Percentiles rank a stretch among this genome's conserved stretches.
Conservation (phyloP, 2,113 vertebrate genomes). For the Microcebus lehilahytsara region DNA sequence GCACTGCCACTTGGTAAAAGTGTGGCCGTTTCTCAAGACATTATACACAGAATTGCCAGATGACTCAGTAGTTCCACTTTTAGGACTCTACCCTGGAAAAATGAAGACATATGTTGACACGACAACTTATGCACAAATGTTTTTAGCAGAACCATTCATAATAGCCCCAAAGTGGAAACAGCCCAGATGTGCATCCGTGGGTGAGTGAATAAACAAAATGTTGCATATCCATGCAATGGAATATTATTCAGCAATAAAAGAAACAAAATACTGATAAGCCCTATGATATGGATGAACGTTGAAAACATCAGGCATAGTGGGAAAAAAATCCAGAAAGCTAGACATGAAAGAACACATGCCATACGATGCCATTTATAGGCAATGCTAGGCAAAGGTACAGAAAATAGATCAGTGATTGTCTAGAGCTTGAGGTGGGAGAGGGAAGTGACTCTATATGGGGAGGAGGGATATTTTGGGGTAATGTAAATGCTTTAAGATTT, state of each 20-base stretch:
- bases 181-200: fast-evolving
- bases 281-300: neutral
- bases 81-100: neutral
- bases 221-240: fast-evolving
- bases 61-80: neutral
- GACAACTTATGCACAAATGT: fast-evolving
- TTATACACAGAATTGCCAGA: neutral
- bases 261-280: fast-evolving
- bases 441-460: neutral
- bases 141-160: neutral
- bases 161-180: neutral
- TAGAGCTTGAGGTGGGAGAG: neutral
- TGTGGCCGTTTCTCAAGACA: neutral
- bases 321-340: neutral
- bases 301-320: neutral
- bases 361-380: no score
- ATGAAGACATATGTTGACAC: neutral
- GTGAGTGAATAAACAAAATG: neutral
- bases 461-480: neutral
- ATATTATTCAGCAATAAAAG: neutral
- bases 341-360: neutral
- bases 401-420: neutral
- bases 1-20: neutral
- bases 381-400: neutral
- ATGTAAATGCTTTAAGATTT: neutral